Base-by-base conservation (phyloP, 1,140 invertebrate species). In the Marisa cornuarietis region DNA sequence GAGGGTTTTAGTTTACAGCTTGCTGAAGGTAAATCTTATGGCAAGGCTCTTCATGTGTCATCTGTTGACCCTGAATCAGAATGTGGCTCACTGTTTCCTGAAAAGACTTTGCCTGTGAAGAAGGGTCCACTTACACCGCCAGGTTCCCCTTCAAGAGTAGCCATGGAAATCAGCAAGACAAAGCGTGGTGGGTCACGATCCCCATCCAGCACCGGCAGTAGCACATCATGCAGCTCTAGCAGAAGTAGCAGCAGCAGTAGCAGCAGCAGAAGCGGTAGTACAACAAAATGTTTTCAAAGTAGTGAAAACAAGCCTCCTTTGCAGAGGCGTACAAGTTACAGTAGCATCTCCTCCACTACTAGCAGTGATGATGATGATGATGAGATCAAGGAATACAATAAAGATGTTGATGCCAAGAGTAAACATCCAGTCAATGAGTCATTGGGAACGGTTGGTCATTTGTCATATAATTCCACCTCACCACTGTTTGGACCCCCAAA, bases 51-150 rank as follows among this genome's bases (percentile, higher is more conserved):
- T 58, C 11, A 58, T 58, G 26, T 26, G 51, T 14, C 31, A 69
- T 26, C 54, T 49, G n/a, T 71, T 51, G 54, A 49, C 69, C 54
- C 31, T 22, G 54, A 81, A 81, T 51, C 84, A 79, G 31, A 79
- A 78, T 75, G 31, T 42, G 82, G 82, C 52, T 42, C 82, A 76
- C 22, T 81, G 79, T 54, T 81, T 79, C 31, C 31, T 42, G 52
- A 5, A 5, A 71, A 52, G 42, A 77, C 81, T 52, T 79, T 83
- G 9, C 54, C 81, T 24, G 42, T 18, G n/a, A 62, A 75, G 26
- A 80, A 71, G 61, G 83, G 83, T 11, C 83, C 81, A 42, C 72
- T 74, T 51, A 82, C 82, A 52, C 82, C 83, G 18, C 83, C 85
- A 22, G 84, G 81, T 22, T 83, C 84, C 26, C 83, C 83, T 8